Evolutionary conservation across 2,888 invertebrate species (phyloP).

Genomic region (Helleia helle): DNA sequence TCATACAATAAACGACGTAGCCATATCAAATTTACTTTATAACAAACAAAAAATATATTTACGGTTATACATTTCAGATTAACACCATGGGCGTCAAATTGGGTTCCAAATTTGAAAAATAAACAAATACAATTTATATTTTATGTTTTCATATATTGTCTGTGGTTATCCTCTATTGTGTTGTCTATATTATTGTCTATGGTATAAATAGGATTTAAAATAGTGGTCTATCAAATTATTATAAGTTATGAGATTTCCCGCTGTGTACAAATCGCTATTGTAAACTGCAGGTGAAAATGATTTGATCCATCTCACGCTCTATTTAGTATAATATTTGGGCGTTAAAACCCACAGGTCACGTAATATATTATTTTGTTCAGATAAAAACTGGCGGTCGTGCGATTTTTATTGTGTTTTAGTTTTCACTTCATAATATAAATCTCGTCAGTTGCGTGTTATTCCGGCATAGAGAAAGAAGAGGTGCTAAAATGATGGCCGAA

Average conservation of each 20-base stretch:
- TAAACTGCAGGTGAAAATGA: conserved; percentile 14
- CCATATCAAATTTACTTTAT: too few relatives aligned
- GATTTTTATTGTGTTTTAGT: conserved; percentile 58
- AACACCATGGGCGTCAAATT: background rate
- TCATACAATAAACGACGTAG: too few relatives aligned
- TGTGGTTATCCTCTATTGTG: too few relatives aligned
- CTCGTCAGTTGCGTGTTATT: too few relatives aligned
- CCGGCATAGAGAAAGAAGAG: too few relatives aligned
- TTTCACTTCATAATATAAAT: too few relatives aligned
- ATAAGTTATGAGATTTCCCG: background rate
- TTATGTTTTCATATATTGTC: too few relatives aligned
- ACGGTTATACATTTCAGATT: too few relatives aligned
- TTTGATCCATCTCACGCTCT: conserved; percentile 32
- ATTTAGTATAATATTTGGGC: conserved; percentile 29
- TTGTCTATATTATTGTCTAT: too few relatives aligned
- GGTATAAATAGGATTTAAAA: background rate
- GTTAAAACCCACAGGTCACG: conserved; percentile 39
- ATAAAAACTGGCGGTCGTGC: conserved; percentile 48
- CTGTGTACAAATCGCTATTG: conserved; percentile 5
- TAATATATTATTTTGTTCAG: conserved; percentile 41
- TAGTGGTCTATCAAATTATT: background rate
- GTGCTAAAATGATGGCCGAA: too few relatives aligned
- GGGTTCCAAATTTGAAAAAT: background rate
- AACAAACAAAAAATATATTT: too few relatives aligned
- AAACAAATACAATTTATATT: conserved; percentile 2